phyloP scores from a whole-genome alignment of 2,797 vertebrate genomes.

The Cossypha niveicapilla region DNA sequence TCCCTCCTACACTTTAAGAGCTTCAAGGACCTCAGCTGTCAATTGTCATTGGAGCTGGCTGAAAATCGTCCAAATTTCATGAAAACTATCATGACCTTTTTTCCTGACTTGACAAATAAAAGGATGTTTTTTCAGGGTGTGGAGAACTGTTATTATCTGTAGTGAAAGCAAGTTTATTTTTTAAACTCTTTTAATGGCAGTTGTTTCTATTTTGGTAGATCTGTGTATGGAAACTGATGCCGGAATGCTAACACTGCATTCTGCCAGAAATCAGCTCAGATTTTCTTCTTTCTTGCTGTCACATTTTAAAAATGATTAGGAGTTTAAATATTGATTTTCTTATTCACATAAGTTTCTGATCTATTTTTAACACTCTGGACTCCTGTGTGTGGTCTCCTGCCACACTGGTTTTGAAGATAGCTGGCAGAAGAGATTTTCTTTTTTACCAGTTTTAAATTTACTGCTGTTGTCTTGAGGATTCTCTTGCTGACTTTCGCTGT shows the following conservation, averaged over 20 bases:
- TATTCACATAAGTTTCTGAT: not conserved
- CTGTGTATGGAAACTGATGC: conserved; percentile 37
- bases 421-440: not conserved
- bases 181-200: not conserved
- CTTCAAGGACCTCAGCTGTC: not conserved
- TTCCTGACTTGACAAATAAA: conserved; percentile 51
- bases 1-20: not conserved
- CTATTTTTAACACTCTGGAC: not conserved
- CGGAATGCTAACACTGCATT: conserved; percentile 39
- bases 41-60: not conserved
- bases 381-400: not conserved
- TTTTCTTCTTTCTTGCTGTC: not conserved
- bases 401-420: not conserved
- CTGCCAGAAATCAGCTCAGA: conserved; percentile 20
- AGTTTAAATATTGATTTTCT: conserved; percentile 4
- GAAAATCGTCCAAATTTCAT: conserved; percentile 20
- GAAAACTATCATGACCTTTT: conserved; percentile 41
- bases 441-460: not conserved
- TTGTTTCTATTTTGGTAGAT: conserved; percentile 56
- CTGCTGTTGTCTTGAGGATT: not conserved
- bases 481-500: not conserved
- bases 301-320: not conserved
- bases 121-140: conserved; percentile 40
- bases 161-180: conserved; percentile 55
- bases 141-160: conserved; percentile 50